These are phyloP conservation scores for Ceratosolen solmsi DNA, from an alignment of 1,140 invertebrate genomes.

Conservation along the genomic window DNA sequence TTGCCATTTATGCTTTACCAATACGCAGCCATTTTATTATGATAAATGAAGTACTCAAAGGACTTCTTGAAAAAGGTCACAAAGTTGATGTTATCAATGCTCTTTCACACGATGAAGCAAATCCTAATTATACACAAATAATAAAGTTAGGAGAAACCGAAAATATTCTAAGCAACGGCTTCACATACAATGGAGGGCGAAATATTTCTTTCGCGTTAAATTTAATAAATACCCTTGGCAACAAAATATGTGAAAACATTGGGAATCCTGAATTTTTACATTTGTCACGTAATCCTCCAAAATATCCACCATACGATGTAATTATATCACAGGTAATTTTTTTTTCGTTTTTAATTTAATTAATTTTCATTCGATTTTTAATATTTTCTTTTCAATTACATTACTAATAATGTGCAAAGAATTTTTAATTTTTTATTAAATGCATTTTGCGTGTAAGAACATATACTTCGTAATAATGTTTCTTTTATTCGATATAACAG, in stretches of 20 bases:
- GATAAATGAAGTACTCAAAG: constrained; percentile 71
- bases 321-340: constrained; percentile 57
- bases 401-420: no score
- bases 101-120: constrained; percentile 53
- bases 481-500: no score
- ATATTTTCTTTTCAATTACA: no score
- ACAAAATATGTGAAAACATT: constrained; percentile 26
- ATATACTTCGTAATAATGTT: no score
- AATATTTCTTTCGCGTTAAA: not conserved
- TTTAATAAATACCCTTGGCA: not conserved
- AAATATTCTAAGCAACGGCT: no score
- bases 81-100: constrained; percentile 65
- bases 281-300: constrained; percentile 59
- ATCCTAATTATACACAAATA: constrained; percentile 59
- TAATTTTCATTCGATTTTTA: no score
- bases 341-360: no score
- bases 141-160: constrained; percentile 3
- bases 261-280: constrained; percentile 53
- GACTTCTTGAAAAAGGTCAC: constrained; percentile 71
- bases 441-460: no score
- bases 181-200: not conserved
- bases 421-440: no score
- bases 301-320: constrained; percentile 60
- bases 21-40: constrained; percentile 75
- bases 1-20: constrained; percentile 70